Base-by-base conservation (phyloP, 2,113 vertebrate species). In the Larimichthys polyactis region DNA sequence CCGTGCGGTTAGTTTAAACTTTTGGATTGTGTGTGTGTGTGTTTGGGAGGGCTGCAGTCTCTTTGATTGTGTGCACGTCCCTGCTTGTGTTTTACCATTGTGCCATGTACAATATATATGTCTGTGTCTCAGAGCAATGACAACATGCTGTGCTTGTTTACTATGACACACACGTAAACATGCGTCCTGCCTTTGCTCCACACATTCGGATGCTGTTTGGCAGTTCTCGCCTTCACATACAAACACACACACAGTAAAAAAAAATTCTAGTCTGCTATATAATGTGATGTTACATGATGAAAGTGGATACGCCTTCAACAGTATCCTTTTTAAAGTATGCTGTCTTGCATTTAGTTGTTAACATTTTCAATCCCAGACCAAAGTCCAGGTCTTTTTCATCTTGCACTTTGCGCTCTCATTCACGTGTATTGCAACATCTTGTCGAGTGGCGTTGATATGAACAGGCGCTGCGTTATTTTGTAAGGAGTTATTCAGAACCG, bases 401-500 rank as follows among this genome's bases (percentile, higher is more conserved):
- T 71, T 2, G 0, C 60, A n/a, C 36, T 55, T 71, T 68, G 68
- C 54, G 51, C 32, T 44, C 12, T 19, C 12, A 54, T 78, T 80
- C 70, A 81, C n/a, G 69, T 59, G 60, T 46, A 22, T 46, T 62
- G 44, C 46, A 70, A 11, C 58, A 27, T 71, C 36, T 66, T 80
- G n/a, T 17, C 75, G 52, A 70, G 48, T 15, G 3, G 46, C 57
- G 65, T 48, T 59, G 66, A 66, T 65, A 72, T 55, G 63, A 89
- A 54, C 51, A 78, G 75, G 12, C 69, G 44, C 44, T 20, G 58
- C 68, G 71, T 77, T 54, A 79, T 79, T 77, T 82, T 70, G 59
- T 43, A 58, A 14, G 27, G 64, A 74, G 78, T 83, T 71, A 83
- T 78, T 87, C 79, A 71, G 63, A n/a, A 36, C 19, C 44, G n/a